A percentile compares a stretch with the other conserved stretches of the same genome.
These are phyloP conservation scores for Mactromeris polynyma DNA, from an alignment of 2,888 invertebrate species.

Conservation along the genomic window DNA sequence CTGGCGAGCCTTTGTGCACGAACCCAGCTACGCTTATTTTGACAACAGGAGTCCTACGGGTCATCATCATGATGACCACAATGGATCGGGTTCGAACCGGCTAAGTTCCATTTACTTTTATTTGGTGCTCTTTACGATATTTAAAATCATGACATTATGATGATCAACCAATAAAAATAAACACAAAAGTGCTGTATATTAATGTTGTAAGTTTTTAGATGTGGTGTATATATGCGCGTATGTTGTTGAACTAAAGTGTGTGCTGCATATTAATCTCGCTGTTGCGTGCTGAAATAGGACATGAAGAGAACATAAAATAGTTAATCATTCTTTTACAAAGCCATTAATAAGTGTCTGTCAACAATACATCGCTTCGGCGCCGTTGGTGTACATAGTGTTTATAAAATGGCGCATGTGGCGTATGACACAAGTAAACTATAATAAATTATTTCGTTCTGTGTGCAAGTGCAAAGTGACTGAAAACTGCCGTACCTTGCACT, in stretches of 20 bases:
- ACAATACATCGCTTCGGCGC: neutral
- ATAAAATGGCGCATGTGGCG: neutral
- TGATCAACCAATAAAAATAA: neutral
- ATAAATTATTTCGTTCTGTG: too few relatives aligned
- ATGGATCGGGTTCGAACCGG: neutral
- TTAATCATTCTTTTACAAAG: neutral
- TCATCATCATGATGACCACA: neutral
- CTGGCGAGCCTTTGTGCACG: slow-evolving; percentile 70
- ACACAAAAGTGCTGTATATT: neutral
- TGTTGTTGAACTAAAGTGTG: neutral
- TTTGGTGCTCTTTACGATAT: slow-evolving; percentile 17
- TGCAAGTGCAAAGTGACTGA: too few relatives aligned
- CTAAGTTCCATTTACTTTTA: neutral
- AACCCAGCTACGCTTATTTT: slow-evolving; percentile 70
- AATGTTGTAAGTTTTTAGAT: neutral
- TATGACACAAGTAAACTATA: neutral
- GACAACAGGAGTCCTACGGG: slow-evolving; percentile 1
- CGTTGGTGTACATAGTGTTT: neutral
- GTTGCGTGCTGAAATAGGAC: neutral
- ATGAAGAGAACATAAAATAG: neutral
- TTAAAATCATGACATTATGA: slow-evolving; percentile 23
- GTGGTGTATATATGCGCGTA: too few relatives aligned
- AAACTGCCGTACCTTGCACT: neutral
- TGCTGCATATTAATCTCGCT: neutral
- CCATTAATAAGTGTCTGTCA: neutral